Evolutionary conservation across 2,797 vertebrate genomes (phyloP).

Genomic region (Leptatherina wallacei): DNA sequence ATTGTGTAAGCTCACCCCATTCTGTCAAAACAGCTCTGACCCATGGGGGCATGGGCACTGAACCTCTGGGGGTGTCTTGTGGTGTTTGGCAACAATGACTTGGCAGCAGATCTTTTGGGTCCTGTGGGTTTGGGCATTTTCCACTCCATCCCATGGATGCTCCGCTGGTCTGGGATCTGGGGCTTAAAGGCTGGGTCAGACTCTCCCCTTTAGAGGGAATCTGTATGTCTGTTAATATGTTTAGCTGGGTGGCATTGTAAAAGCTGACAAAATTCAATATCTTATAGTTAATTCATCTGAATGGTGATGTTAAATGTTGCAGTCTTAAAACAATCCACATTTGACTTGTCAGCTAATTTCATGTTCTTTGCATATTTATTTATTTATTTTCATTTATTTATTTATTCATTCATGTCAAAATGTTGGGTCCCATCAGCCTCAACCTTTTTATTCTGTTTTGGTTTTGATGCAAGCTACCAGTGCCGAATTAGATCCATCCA

Average conservation of each 20-base stretch:
- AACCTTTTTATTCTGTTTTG: background rate
- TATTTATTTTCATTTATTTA: background rate
- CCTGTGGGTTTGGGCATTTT: background rate
- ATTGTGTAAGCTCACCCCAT: background rate
- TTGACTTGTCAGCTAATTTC: background rate
- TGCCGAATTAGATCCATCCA: background rate
- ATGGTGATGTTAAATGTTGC: background rate
- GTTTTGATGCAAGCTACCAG: background rate
- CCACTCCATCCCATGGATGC: background rate
- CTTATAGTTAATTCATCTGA: background rate
- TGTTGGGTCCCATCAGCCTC: too few relatives aligned
- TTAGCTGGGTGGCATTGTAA: background rate
- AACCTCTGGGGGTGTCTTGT: background rate
- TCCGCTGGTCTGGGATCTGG: background rate
- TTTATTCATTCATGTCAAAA: background rate
- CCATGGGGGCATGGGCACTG: background rate
- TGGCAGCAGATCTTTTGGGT: background rate
- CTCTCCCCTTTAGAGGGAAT: background rate
- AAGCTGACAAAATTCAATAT: background rate
- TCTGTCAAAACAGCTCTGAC: background rate
- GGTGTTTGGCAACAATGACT: background rate
- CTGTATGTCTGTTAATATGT: background rate
- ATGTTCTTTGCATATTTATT: background rate
- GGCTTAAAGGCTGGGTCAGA: background rate
- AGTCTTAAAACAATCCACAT: background rate